Percentiles rank a stretch among this genome's conserved stretches.
Conservation (phyloP, 1,140 invertebrate genomes). For the Diuraphis noxia region DNA sequence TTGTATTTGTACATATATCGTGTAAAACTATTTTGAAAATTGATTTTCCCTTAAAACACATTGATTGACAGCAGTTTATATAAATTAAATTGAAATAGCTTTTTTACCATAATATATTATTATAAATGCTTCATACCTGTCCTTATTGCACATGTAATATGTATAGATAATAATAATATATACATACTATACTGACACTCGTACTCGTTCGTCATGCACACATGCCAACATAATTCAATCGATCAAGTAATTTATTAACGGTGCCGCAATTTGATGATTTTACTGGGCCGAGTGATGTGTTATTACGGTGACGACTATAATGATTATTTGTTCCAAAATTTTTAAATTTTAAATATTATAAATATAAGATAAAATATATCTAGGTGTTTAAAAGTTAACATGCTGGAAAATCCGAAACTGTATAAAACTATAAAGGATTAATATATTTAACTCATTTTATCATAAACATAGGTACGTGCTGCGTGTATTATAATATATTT, state of each 20-base stretch:
- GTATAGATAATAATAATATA: background rate
- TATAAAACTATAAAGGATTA: background rate
- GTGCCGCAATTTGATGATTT: background rate
- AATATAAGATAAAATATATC: background rate
- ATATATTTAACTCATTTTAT: background rate
- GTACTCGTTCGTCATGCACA: background rate
- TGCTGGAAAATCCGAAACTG: too few species aligned
- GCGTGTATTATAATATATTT: background rate
- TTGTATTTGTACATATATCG: background rate
- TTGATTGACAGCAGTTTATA: slow-evolving; percentile 1
- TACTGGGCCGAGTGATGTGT: background rate
- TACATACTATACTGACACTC: background rate
- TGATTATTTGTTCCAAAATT: background rate
- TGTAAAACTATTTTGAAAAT: background rate
- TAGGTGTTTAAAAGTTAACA: background rate
- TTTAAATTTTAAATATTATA: background rate
- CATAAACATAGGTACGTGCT: background rate
- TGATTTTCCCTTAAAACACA: background rate
- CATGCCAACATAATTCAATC: background rate
- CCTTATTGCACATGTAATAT: background rate
- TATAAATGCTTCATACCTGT: background rate
- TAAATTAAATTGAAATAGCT: background rate
- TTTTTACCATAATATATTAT: background rate
- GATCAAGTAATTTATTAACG: background rate
- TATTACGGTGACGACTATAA: background rate